Conservation (phyloP, 2,113 vertebrate genomes). For the Psephotus haematonotus region DNA sequence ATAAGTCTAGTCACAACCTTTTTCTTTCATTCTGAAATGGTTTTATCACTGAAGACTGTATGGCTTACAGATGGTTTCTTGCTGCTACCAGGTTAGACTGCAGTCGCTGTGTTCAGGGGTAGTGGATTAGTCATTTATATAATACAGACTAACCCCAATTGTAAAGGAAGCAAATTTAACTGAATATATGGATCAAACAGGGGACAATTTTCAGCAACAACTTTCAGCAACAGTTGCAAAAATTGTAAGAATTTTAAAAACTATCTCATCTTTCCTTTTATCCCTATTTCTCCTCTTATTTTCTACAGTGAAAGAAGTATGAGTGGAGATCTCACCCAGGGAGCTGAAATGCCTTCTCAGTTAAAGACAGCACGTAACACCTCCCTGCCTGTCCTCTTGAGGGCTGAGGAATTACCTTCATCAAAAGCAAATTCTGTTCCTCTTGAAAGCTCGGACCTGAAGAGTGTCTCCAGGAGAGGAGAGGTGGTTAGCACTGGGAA, state of each 20-base stretch:
- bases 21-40: background rate
- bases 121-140: conserved; percentile 19
- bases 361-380: background rate
- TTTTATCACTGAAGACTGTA: background rate
- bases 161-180: conserved; percentile 35
- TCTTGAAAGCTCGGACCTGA: background rate
- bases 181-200: conserved; percentile 10
- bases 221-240: conserved; percentile 40
- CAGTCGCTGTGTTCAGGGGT: background rate
- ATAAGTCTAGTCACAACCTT: background rate
- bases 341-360: background rate
- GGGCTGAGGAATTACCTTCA: background rate
- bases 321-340: background rate
- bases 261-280: background rate
- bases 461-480: background rate
- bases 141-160: conserved; percentile 14
- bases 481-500: background rate
- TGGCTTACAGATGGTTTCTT: background rate
- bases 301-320: background rate
- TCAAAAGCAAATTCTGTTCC: background rate
- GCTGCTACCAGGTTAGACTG: background rate
- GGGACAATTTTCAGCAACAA: background rate
- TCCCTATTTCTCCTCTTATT: background rate
- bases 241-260: background rate
- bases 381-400: background rate